Evolutionary conservation across 2,888 invertebrate genomes (phyloP), one percentile per base, ranked within the genome.

Genomic region (Ypsolopha scabrella): DNA sequence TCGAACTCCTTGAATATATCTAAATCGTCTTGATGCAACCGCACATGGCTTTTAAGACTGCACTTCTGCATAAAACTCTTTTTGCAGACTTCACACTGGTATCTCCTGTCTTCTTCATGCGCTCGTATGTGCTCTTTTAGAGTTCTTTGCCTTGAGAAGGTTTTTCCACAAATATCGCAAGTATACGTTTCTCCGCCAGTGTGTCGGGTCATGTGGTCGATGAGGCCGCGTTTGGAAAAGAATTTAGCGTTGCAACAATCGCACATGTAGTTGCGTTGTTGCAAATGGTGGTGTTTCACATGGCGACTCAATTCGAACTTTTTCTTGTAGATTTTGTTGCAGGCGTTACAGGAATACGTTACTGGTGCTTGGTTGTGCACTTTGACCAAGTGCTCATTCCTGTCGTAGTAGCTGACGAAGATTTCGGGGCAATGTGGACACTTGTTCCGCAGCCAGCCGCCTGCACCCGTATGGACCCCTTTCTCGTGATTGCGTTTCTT

Each of bases 1-100:
- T 86, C 85, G 51, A 86, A 86, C 64, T 86, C 85, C 50, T 86
- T 86, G 57, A 86, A 86, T 34, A 86, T 86, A 24, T 83, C 85
- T 57, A 86, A 58, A 48, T 86, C 81, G 54, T 83, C 81, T 39
- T 86, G 86, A 51, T 86, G 86, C 41, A 85, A 50, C 0, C 77
- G 65, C 6, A 85, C 60, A 48, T 87, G 87, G 11, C 73, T 77
- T 57, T 83, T 83, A 57, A 87, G 57, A 37, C 82, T 80, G 43
- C 77, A 80, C 54, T 85, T 86, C 61, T 85, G 80, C 67, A 77
- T 72, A 51, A 86, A 86, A 0, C 74, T 72, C 60, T 83, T 83
- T 43, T 80, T 73, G 58, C 85, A 86, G 3, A 82, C 65, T 51
- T 82, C 80, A 45, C 86, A 86, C 35, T 83, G 80, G 53, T 69